Evolutionary conservation across 1,140 invertebrate genomes (phyloP), one percentile per base, ranked within the genome.

Genomic region (Meteorus sp.): DNA sequence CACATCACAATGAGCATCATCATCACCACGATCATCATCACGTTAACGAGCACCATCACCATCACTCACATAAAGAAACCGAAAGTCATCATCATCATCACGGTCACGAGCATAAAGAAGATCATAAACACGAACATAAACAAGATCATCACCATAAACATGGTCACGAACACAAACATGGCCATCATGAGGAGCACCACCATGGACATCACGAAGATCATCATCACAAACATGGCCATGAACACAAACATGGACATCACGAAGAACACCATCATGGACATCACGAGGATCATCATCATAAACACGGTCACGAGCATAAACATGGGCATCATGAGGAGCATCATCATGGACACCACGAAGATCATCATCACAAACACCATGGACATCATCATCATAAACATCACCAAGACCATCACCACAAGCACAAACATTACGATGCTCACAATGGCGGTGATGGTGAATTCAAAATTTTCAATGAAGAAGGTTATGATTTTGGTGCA

Each of bases 11-110:
- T 22, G 64, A 69, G 23, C 67, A 71, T 60, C 67, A 69, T 27
- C 69, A 71, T 45, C 65, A 71, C 17, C 69, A 71, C 20, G 64
- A 68, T 13, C 69, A 71, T 58, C 70, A 72, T 48, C 69, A 71
- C 37, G 53, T 63, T 11, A 68, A 70, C 19, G 67, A 71, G 33
- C 67, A 71, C 48, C 66, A 69, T 13, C 67, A 77, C 47, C 75
- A 77, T 50, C 73, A 76, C 19, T 62, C 60, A 0, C 75, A 77
- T 41, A 75, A 77, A 56, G 75, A 77, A 54, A 72, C 68, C 4
- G 74, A 77, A 50, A 73, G 61, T 2, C 75, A 77, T 57, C 72
- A 76, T 27, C 74, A 76, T 31, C 73, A 76, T 51, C 74, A 77
- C 13, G 71, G 71, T 1, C 73, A 78, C 48, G 73, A 71, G 0